Evolutionary conservation across 2,888 invertebrate genomes (phyloP).

Genomic region (Eurytoma adleriae): DNA sequence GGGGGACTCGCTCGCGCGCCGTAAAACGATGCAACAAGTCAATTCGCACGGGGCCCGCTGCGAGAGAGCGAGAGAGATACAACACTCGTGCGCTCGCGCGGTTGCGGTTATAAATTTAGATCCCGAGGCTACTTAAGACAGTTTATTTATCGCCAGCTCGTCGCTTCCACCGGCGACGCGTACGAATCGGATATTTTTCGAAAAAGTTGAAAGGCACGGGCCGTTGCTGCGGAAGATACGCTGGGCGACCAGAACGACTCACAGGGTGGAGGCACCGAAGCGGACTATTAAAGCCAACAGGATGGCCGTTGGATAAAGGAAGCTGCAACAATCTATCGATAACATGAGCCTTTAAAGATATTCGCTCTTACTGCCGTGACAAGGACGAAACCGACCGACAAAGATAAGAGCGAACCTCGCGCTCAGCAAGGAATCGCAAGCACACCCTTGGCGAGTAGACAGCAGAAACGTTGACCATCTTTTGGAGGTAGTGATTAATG

Average conservation of each 20-base stretch:
- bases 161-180: neutral
- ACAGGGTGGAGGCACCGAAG: too few species aligned
- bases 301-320: too few species aligned
- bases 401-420: too few species aligned
- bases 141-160: conserved; percentile 52
- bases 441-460: too few species aligned
- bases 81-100: conserved; percentile 27
- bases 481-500: too few species aligned
- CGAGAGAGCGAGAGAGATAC: neutral
- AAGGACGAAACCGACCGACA: too few species aligned
- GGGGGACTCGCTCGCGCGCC: conserved; percentile 18
- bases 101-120: conserved; percentile 54
- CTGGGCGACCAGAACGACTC: neutral
- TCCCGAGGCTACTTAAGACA: conserved; percentile 51
- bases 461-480: too few species aligned
- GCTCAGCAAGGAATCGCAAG: too few species aligned
- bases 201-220: conserved; percentile 16
- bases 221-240: neutral
- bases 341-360: too few species aligned
- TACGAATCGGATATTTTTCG: conserved; percentile 14
- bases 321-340: too few species aligned
- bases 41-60: conserved; percentile 36
- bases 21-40: conserved; percentile 57
- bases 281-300: too few species aligned
- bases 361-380: too few species aligned